Conservation (phyloP, 1,140 invertebrate species). For the Atopsyche davidsoni region DNA sequence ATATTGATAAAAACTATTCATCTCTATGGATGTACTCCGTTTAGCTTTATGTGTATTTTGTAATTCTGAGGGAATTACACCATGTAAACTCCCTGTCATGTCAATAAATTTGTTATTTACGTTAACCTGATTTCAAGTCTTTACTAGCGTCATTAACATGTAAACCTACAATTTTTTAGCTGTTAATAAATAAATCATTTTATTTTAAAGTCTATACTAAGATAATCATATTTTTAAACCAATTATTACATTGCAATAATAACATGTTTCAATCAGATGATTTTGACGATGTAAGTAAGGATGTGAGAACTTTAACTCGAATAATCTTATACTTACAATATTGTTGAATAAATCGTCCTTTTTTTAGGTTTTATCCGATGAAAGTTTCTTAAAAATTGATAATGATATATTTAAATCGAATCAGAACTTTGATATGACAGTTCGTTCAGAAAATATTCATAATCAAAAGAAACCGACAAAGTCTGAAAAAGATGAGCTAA, state of each 20-base stretch:
- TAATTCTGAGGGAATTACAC: too few species aligned
- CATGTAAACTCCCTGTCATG: too few species aligned
- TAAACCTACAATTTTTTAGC: too few species aligned
- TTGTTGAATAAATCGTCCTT: not conserved
- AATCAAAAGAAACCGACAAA: not conserved
- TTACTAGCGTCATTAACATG: too few species aligned
- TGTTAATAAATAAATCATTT: too few species aligned
- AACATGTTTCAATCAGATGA: constrained; percentile 30
- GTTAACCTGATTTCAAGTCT: too few species aligned
- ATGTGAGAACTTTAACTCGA: not conserved
- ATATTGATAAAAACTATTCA: too few species aligned
- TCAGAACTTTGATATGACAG: not conserved
- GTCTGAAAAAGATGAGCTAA: not conserved
- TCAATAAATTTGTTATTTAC: too few species aligned
- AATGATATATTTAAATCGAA: constrained; percentile 4
- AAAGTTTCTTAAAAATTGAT: constrained; percentile 13
- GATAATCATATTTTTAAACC: not conserved
- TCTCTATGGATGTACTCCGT: too few species aligned
- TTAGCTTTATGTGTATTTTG: too few species aligned
- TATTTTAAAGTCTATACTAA: not conserved
- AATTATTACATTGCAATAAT: too few species aligned
- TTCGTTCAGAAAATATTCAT: not conserved
- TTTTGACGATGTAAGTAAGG: constrained; percentile 22
- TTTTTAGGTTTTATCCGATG: constrained; percentile 18
- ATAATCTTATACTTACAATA: not conserved